A percentile compares a stretch with the other conserved stretches of the same genome.
phyloP scores from a whole-genome alignment of 1,140 invertebrate genomes.

The Penaeus japonicus region DNA sequence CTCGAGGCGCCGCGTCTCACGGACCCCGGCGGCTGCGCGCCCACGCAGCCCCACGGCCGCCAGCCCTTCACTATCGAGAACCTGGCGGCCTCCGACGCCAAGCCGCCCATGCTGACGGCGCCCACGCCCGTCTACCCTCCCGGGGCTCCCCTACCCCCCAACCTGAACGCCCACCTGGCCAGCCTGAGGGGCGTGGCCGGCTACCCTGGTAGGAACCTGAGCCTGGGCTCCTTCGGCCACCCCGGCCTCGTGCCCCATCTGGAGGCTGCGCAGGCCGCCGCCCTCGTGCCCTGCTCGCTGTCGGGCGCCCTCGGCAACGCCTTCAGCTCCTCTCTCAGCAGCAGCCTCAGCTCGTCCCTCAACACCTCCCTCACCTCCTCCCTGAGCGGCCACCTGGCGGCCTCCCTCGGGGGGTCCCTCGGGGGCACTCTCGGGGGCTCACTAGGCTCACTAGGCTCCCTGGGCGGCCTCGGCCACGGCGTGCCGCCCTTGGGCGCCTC shows the following conservation, averaged over 20 bases:
- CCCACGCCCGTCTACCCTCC: constrained; percentile 47
- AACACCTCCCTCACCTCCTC: constrained; percentile 15
- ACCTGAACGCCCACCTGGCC: constrained; percentile 47
- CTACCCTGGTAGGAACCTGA: constrained; percentile 18
- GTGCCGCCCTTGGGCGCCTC: constrained; percentile 22
- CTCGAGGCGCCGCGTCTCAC: constrained; percentile 44
- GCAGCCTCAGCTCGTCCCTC: background rate
- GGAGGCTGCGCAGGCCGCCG: constrained; percentile 4
- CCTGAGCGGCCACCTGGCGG: constrained; percentile 26
- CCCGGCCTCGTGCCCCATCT: background rate
- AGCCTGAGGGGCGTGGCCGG: constrained; percentile 27
- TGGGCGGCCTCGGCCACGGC: background rate
- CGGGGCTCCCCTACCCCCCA: constrained; percentile 14
- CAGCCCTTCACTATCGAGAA: constrained; percentile 46
- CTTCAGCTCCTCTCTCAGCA: constrained; percentile 30
- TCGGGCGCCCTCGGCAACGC: constrained; percentile 28
- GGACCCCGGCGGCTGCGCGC: constrained; percentile 24
- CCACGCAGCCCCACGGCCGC: constrained; percentile 27
- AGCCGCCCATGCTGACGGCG: constrained; percentile 47
- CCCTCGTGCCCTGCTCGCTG: constrained; percentile 6
- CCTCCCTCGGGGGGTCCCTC: constrained; percentile 28
- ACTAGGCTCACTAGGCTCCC: background rate
- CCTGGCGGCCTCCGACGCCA: constrained; percentile 46
- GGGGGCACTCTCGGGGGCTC: background rate
- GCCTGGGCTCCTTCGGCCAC: constrained; percentile 3